Base-by-base conservation (phyloP, 2,888 invertebrate genomes). In the Ypsolopha sequella region DNA sequence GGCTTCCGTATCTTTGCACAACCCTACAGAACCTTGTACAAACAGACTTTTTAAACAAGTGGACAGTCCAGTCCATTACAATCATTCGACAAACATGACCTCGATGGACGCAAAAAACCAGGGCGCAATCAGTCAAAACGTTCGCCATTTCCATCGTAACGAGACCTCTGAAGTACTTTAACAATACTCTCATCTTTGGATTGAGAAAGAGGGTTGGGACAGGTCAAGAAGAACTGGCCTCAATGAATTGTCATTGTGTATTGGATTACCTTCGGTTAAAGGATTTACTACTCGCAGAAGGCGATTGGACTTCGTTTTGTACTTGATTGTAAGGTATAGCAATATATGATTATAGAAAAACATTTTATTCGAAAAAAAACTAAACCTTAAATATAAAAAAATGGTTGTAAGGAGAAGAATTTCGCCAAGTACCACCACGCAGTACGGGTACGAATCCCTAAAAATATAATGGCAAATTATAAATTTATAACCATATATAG, bases 91-190 rank as follows among this genome's bases (percentile, higher is more conserved):
- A 57, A 55, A 57, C 52, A 57, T 54, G 54, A 53, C 51, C 47
- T 11, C 13, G 47, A 13, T 53, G 53, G 51, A 38, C 51, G 54
- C 51, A 55, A 58, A 59, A 63, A 63, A 60, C 55, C 58, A 52
- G 60, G 62, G 59, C 60, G 59, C 64, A 57, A 65, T 65, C 63
- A 63, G 61, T 65, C 65, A 65, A 61, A 62, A 11, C 14, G 36
- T 47, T 36, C 14, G 47, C 24, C 13, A 6, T 47, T 43, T 14
- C 43, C 14, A 43, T 3, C 24, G 2, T 24, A 24, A 24, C 24
- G 13, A 9, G 24, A 43, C 43, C 43, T 14, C 43, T 24, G 9
- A 38, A 24, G 24, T 24, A 24, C 24, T 24, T 24, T 24, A 2
- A 24, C 2, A 24, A 24, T 24, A 13, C 11, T 8, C 43, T 13